Conservation (phyloP, 2,888 invertebrate genomes). For the Drosophila anceps region DNA sequence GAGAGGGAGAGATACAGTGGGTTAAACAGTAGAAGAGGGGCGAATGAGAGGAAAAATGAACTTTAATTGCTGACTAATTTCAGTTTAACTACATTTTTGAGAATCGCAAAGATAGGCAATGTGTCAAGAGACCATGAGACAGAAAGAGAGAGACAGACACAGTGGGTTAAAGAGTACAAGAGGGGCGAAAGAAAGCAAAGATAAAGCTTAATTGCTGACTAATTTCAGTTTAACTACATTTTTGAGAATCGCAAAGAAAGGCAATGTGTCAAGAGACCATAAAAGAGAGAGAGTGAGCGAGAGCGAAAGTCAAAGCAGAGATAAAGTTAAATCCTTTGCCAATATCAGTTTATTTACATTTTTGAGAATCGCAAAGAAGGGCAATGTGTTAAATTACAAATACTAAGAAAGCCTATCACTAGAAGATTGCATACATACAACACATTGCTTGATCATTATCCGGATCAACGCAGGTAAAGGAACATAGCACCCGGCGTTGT, state of each 20-base stretch:
- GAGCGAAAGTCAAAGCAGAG: neutral
- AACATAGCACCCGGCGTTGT: neutral
- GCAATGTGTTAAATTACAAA: neutral
- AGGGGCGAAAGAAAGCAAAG: too few species aligned
- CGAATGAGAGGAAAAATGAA: neutral
- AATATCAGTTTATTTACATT: neutral
- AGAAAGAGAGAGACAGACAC: too few species aligned
- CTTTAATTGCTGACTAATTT: neutral
- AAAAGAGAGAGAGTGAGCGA: neutral
- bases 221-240: neutral
- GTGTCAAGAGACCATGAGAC: neutral
- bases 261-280: neutral
- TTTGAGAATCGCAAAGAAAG: conserved; percentile 3
- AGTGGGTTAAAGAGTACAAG: neutral
- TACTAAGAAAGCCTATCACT: neutral
- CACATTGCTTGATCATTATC: neutral
- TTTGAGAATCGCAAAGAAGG: neutral
- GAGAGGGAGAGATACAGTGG: too few species aligned
- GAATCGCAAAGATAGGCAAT: neutral
- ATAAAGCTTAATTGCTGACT: neutral
- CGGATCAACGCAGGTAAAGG: too few species aligned
- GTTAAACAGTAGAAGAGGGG: too few species aligned
- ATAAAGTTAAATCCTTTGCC: neutral
- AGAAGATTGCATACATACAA: neutral
- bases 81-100: neutral